These are phyloP conservation scores for Mythimna impura DNA, from an alignment of 2,888 invertebrate species.

Conservation along the genomic window DNA sequence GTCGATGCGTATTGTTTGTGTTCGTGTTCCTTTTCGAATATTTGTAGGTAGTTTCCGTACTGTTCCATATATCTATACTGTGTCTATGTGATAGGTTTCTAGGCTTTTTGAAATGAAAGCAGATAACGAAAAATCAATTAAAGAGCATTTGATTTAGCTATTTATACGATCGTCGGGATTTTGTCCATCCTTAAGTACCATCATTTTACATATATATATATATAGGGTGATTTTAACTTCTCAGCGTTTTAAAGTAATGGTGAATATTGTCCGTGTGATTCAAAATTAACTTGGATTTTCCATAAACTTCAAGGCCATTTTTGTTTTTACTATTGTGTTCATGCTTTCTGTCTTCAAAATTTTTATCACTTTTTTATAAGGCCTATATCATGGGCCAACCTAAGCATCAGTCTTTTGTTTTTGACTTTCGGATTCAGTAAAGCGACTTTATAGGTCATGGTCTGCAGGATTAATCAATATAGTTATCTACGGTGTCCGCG, in stretches of 20 bases:
- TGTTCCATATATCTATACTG: too few relatives aligned
- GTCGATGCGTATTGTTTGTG: too few relatives aligned
- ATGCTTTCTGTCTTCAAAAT: background rate
- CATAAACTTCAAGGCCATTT: background rate
- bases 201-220: background rate
- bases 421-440: too few relatives aligned
- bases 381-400: background rate
- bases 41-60: too few relatives aligned
- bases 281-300: too few relatives aligned
- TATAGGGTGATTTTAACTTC: background rate
- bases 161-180: slow-evolving; percentile 3
- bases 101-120: slow-evolving; percentile 12
- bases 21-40: too few relatives aligned
- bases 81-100: too few relatives aligned
- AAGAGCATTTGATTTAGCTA: slow-evolving; percentile 22
- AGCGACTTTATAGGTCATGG: too few relatives aligned
- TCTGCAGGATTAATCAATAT: too few relatives aligned
- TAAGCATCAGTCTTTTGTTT: background rate
- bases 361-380: background rate
- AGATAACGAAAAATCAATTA: slow-evolving; percentile 33
- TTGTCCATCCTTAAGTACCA: background rate
- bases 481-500: too few relatives aligned
- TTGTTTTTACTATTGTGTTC: background rate
- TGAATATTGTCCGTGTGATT: background rate
- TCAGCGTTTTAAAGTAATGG: background rate